Base-by-base conservation (phyloP, 2,797 vertebrate genomes). In the Phylloscopus collybita region DNA sequence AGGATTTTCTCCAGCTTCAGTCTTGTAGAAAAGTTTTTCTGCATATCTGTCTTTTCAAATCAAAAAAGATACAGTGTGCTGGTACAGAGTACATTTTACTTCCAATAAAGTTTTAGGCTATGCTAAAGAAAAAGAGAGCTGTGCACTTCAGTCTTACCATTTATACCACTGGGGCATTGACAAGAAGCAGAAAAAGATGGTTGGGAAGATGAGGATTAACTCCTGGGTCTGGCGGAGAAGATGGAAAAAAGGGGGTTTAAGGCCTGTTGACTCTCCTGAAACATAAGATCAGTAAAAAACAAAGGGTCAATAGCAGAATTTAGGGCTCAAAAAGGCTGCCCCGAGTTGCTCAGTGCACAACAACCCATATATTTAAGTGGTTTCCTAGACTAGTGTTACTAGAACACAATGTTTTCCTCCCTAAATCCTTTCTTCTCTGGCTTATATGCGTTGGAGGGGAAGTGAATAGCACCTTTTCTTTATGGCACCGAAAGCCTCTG, bases 11-110 rank as follows among this genome's bases (percentile, higher is more conserved):
- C 69, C 91, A 80, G 78, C 83, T 94, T 95, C 94, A 88, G 87
- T 92, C 90, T 90, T 90, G 94, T 93, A 93, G 87, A 92, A 95
- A 91, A 93, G 78, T 92, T 95, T 88, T 88, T 80, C 92, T 95
- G 86, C 80, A 56, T 92, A 87, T 93, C 90, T 94, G 57, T 91
- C 93, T 94, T 93, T 91, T 74, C 92, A 86, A 89, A 94, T 88
- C 23, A 90, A 90, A 90, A 94, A 91, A 60, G 57, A 90, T 30
- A 61, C 16, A 54, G 74, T 78, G 80, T 71, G 74, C 78, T 90
- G 71, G 34, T 76, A 36, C 54, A 29, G 25, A 69, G 57, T 53
- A 36, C 67, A 91, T 93, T 94, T 87, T 94, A 86, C 47, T 89
- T 90, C 44, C 54, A 72, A 32, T 89, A 71, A 94, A 87, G 72